phyloP scores from a whole-genome alignment of 1,140 invertebrate genomes.

The Triops longicaudatus region DNA sequence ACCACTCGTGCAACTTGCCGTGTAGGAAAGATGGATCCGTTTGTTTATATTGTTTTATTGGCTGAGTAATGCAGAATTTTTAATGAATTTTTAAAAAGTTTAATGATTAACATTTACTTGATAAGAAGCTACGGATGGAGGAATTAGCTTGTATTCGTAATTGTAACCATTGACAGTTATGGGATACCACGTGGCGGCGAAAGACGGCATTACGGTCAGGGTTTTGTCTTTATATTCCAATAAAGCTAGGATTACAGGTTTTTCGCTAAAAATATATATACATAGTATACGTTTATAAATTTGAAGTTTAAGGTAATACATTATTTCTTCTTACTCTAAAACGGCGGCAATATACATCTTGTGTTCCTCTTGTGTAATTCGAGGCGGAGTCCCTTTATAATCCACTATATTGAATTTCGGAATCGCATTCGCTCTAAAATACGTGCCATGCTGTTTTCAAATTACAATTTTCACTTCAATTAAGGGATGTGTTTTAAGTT shows the following conservation, averaged over 20 bases:
- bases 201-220: background rate
- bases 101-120: background rate
- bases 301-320: background rate
- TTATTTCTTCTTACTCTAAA: background rate
- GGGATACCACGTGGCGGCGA: background rate
- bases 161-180: background rate
- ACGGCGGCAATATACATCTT: background rate
- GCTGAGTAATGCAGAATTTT: too few relatives aligned
- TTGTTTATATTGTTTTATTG: too few relatives aligned
- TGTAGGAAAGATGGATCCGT: too few relatives aligned
- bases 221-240: background rate
- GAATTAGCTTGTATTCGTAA: background rate
- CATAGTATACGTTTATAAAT: background rate
- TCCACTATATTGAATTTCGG: background rate
- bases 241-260: background rate
- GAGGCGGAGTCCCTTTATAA: background rate
- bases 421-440: background rate
- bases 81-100: too few relatives aligned
- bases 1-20: too few relatives aligned
- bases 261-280: background rate
- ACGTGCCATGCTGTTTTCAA: too few relatives aligned
- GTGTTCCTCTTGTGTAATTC: background rate
- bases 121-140: background rate
- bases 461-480: background rate
- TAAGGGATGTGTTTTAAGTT: background rate